A percentile compares a stretch with the other conserved stretches of the same genome.
phyloP scores from a whole-genome alignment of 1,140 invertebrate genomes.

The Lamellibrachia luymesi region DNA sequence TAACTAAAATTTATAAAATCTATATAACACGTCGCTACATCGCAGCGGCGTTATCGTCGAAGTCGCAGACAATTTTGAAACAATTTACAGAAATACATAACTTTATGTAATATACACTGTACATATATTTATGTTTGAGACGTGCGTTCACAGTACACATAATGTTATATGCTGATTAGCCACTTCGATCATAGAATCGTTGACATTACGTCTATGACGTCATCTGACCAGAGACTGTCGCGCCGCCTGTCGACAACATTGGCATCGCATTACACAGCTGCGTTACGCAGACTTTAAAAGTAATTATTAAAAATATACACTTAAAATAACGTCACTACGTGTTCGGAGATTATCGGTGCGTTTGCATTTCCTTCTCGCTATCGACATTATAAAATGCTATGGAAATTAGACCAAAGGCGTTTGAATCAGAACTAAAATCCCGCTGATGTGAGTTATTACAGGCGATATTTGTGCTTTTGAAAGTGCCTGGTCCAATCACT shows the following conservation, averaged over 20 bases:
- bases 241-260: not conserved
- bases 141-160: not conserved
- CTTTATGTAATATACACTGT: not conserved
- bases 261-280: not conserved
- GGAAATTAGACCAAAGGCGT: not conserved
- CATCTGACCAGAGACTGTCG: not conserved
- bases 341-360: not conserved
- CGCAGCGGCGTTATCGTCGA: not conserved
- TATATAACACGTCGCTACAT: not conserved
- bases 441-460: too few species aligned
- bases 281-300: not conserved
- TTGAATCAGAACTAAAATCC: not conserved
- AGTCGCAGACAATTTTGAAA: too few species aligned
- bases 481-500: too few species aligned
- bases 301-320: not conserved
- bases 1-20: not conserved
- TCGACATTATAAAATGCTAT: not conserved
- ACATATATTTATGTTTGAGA: not conserved
- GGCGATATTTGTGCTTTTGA: too few species aligned
- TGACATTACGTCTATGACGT: not conserved
- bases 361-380: not conserved
- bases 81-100: too few species aligned
- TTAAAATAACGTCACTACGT: not conserved
- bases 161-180: not conserved
- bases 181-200: not conserved